These are phyloP conservation scores for Kryphioiulus occultus DNA, from an alignment of 2,888 invertebrate genomes.

Conservation along the genomic window DNA sequence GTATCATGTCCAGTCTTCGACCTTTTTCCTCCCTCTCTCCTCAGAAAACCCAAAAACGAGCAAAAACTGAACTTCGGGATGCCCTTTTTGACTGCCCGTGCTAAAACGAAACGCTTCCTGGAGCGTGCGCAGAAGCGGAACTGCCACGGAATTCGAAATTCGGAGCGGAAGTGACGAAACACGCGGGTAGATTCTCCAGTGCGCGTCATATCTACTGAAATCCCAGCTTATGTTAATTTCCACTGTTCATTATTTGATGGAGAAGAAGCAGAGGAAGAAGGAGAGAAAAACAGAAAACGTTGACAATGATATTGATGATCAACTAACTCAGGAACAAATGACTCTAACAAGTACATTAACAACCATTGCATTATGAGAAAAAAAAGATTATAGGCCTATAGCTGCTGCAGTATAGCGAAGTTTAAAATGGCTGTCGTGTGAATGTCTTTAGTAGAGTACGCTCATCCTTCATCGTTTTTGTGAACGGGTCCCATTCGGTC, in stretches of 20 bases:
- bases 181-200: conserved; percentile 18
- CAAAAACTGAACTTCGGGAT: neutral
- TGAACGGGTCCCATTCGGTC: conserved; percentile 40
- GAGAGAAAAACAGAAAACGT: conserved; percentile 29
- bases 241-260: conserved; percentile 41
- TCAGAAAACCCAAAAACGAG: neutral
- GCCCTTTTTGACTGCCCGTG: conserved; percentile 11
- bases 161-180: neutral
- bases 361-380: conserved; percentile 41
- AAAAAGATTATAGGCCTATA: conserved; percentile 37
- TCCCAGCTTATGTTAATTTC: conserved; percentile 45
- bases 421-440: conserved; percentile 36
- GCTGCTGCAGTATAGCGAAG: conserved; percentile 18
- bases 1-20: conserved; percentile 31
- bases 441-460: conserved; percentile 36
- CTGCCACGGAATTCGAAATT: neutral
- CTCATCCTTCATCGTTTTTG: conserved; percentile 39
- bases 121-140: neutral
- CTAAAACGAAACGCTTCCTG: conserved; percentile 25
- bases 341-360: conserved; percentile 43
- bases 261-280: neutral
- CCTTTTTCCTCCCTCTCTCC: neutral
- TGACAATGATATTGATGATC: conserved; percentile 50
- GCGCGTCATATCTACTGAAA: conserved; percentile 37
- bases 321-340: conserved; percentile 52